These are phyloP conservation scores for Polietes domitor DNA, from an alignment of 2,888 invertebrate genomes.

Conservation along the genomic window DNA sequence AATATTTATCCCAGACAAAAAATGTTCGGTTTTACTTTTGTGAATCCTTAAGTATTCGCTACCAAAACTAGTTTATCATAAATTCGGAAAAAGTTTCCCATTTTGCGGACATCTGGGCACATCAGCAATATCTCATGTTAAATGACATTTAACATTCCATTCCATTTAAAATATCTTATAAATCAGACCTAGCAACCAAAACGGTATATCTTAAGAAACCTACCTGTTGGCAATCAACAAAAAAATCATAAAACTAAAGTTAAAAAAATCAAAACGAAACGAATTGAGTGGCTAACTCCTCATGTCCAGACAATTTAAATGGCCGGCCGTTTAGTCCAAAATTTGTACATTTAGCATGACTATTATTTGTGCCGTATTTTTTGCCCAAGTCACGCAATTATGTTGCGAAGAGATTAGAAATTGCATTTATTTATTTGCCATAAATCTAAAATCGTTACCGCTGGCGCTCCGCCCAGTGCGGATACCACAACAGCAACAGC, in stretches of 20 bases:
- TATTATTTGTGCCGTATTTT: background rate
- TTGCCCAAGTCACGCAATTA: conserved; percentile 61
- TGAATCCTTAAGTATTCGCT: no score
- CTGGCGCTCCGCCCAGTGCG: conserved; percentile 25
- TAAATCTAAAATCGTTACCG: conserved; percentile 66
- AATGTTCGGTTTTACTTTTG: no score
- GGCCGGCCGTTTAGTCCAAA: background rate
- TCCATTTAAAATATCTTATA: conserved; percentile 30
- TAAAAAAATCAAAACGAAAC: background rate
- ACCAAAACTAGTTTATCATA: no score
- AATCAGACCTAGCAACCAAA: background rate
- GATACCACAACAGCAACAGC: background rate
- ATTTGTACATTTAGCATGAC: conserved; percentile 28
- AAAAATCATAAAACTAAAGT: background rate
- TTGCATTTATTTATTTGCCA: conserved; percentile 65
- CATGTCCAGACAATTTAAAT: background rate
- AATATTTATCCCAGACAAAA: no score
- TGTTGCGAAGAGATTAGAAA: conserved; percentile 48
- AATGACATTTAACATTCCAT: conserved; percentile 22
- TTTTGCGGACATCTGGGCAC: background rate
- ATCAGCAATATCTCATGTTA: conserved; percentile 6
- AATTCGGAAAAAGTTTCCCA: background rate
- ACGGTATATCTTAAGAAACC: conserved; percentile 7
- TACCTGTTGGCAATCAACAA: background rate
- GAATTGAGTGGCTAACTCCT: background rate